Evolutionary conservation across 2,888 invertebrate species (phyloP).

Genomic region (Endomychus coccineus): DNA sequence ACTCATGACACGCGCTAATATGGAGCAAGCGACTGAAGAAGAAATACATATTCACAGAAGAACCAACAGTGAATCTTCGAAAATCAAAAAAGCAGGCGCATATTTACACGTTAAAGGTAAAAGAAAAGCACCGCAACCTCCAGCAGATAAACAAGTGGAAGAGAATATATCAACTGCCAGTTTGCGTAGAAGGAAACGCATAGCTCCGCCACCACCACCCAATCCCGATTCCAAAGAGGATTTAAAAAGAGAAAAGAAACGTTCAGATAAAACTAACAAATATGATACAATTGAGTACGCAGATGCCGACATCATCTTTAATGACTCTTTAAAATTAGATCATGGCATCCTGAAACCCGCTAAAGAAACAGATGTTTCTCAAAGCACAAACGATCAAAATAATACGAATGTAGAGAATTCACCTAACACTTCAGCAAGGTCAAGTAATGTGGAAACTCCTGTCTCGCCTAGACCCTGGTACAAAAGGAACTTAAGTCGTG

Average conservation of each 20-base stretch:
- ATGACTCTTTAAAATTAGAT: constrained; percentile 46
- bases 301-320: constrained; percentile 34
- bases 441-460: constrained; percentile 35
- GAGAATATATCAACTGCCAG: constrained; percentile 31
- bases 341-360: constrained; percentile 44
- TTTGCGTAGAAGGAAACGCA: constrained; percentile 40
- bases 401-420: constrained; percentile 21
- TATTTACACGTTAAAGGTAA: constrained; percentile 67
- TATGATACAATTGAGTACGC: too few relatives aligned
- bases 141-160: constrained; percentile 34
- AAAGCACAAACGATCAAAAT: constrained; percentile 18
- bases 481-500: constrained; percentile 46
- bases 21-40: constrained; percentile 9
- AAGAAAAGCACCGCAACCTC: constrained; percentile 65
- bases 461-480: constrained; percentile 61
- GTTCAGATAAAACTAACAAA: too few relatives aligned
- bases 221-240: too few relatives aligned
- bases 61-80: constrained; percentile 56
- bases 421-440: constrained; percentile 29
- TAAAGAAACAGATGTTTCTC: constrained; percentile 32
- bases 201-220: constrained; percentile 46
- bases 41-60: constrained; percentile 39
- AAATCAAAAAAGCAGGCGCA: constrained; percentile 51
- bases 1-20: constrained; percentile 34
- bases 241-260: constrained; percentile 20